Evolutionary conservation across 2,797 vertebrate species (phyloP), one percentile per base, ranked within the genome.

Genomic region (Poeciliopsis gracilis): DNA sequence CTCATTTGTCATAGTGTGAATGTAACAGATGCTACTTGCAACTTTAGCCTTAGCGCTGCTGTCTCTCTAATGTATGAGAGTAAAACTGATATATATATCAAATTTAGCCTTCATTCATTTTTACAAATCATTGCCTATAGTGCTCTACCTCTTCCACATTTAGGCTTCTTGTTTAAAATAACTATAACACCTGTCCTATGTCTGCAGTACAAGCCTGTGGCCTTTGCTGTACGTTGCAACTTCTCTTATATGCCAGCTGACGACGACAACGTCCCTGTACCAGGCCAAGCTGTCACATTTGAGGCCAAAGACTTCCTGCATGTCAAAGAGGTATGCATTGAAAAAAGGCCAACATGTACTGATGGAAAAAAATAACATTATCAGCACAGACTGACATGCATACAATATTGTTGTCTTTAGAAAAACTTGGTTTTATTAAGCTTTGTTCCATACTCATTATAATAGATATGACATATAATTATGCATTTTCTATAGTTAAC

Each of bases 251-350:
- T 94, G 25, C 97, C 98, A 79, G 97, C 97, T 80, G 98, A 98
- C 0, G 98, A 99, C 88, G 98, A 99, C 76, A 99, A 98, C 28
- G 95, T 98, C 61, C 98, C 98, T 0, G 98, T 99, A 38, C 97
- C 97, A 7, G 97, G 98, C 86, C 97, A 97, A 93, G 98, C 97
- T 53, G 96, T 99, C 94, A 97, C 97, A 77, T 99, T 99, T 78
- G 98, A 99, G 87, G 96, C 97, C 90, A 97, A 98, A 95, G 98
- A 99, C 94, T 99, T 99, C 94, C 96, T 99, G 81, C 98, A 99
- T 77, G 95, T 99, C 94, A 99, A 99, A 97, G 98, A 99, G 97
- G 98, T 99, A 89, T 94, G 96, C 10, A 41, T 45, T 67, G 76
- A 80, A 16, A 79, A 15, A 45, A 16, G 25, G 8, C 23, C 63